Evolutionary conservation across 2,888 invertebrate genomes (phyloP), one percentile per base, ranked within the genome.

Genomic region (Matsumyia berberina): DNA sequence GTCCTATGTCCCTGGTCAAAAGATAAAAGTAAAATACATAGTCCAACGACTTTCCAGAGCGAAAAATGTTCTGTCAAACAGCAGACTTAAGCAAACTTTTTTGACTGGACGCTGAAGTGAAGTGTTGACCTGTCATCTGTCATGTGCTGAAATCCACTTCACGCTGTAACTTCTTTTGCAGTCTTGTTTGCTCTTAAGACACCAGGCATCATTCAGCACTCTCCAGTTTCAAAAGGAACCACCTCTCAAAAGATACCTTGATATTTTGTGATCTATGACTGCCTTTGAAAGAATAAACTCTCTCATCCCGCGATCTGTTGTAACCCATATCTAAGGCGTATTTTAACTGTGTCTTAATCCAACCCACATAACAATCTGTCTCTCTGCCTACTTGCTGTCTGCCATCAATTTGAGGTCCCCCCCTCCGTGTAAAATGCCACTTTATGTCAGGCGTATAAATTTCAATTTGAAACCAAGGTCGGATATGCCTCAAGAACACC

Each of bases 391-490:
- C 76, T 17, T 12, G 55, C 49, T 70, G 58, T 66, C 64, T 39
- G 46, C 58, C 44, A 58, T 78, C 51, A 66, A 78, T 31, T 44
- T 44, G 29, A 49, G 57, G 2, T 24, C 24, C 24, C 24, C 24
- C 24, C 46, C 46, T 49, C 76, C 7, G 31, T 57, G 51, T 44
- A 44, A 81, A 64, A 66, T 55, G 37, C 62, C 73, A 73, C 79
- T 73, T 73, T 69, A 74, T 79, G 67, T 51, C 66, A 62, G 53
- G 78, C 60, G 55, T 72, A 83, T 83, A 62, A 67, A 62, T 83
- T 79, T 79, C 73, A 83, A 73, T 73, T 83, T 69, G 58, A 64
- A 46, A 80, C 53, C 85, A 85, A 85, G 85, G 85, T 85, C 85
- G 51, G 69, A 51, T 72, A 51, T 66, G 58, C 58, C 37, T 62